Evolutionary conservation across 2,797 vertebrate genomes (phyloP), one percentile per base, ranked within the genome.

Genomic region (Sternarchorhynchus goeldii): DNA sequence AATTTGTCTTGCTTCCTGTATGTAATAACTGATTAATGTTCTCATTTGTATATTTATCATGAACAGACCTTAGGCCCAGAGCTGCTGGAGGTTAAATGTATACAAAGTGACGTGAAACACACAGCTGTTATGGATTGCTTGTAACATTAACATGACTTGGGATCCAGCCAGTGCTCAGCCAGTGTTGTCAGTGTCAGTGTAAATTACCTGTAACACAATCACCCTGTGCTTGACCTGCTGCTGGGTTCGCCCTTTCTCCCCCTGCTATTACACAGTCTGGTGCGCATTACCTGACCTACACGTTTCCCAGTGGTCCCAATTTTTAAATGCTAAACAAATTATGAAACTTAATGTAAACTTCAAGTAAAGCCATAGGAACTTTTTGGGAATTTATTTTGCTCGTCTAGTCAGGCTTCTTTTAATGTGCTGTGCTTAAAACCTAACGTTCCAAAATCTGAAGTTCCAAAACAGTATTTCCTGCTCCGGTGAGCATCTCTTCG

Each of bases 81-180:
- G n/a, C 10, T 58, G 76, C 18, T 56, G 2, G 53, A 72, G 59
- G 69, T 64, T 58, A 58, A 16, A 45, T 20, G 8, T 64, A 41
- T n/a, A 63, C 29, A 78, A 31, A 5, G 53, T 50, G 18, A 34
- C 17, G n/a, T 1, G 3, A 32, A 79, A 58, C 29, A 68, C 66
- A 53, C 70, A 74, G 71, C 63, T 74, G 55, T 60, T 31, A 29
- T 70, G n/a, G 10, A 39, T 56, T 64, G 20, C 25, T 58, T 34
- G 59, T 58, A 20, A 18, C 36, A 39, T 67, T 67, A 60, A 67
- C 8, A 73, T 39, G 29, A 14, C 55, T 65, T 39, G 31, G n/a
- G 45, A 60, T 14, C 31, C 34, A 29, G 7, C 39, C 59, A 34
- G 6, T 62, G 21, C 55, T 31, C 55, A 17, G 63, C 74, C 50